Base-by-base conservation (phyloP, 1,140 invertebrate species). In the Macrostomum lignano region DNA sequence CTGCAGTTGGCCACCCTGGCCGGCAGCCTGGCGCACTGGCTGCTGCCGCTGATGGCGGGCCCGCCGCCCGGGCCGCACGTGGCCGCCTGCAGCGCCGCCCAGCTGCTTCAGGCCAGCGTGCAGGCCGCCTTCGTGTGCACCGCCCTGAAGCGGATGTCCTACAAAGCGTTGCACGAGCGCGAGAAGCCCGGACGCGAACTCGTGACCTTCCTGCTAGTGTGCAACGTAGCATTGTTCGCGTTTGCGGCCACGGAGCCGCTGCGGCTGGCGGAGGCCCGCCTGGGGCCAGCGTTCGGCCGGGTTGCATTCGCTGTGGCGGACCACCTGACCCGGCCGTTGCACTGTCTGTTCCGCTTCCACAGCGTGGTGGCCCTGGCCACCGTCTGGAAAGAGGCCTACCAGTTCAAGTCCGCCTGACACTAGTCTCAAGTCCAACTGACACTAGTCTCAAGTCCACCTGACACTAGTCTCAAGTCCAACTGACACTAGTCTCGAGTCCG, bases 131-230 rank as follows among this genome's bases (percentile, higher is more conserved):
- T 42, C 72, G 78, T 65, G 67, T 70, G 55, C 52, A 40, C 39
- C 24, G 44, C 41, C 7, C 35, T 51, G 33, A 21, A 78, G 15
- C 70, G 77, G 41, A 68, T 74, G 24, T 75, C 84, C n/a, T 71
- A 76, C 43, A 61, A 78, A 21, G 73, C 73, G 0, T 74, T 79
- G 54, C 78, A 86, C 44, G 76, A 82, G 46, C 68, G 74, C 38
- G 74, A 71, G 46, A 88, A 88, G 59, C 79, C 81, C 1, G 82
- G 81, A 1, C 67, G 81, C 35, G 79, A 93, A 55, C 70, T 82
- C 29, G 78, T 93, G 20, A 88, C 81, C 22, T 86, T 88, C 62
- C 60, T 91, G 25, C 65, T 88, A 11, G 78, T 91, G 47, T 78
- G 74, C 58, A 91, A 91, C 52, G 41, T 49, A 35, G 44, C 47